Base-by-base conservation (phyloP, 2,797 vertebrate species). In the Anableps anableps region DNA sequence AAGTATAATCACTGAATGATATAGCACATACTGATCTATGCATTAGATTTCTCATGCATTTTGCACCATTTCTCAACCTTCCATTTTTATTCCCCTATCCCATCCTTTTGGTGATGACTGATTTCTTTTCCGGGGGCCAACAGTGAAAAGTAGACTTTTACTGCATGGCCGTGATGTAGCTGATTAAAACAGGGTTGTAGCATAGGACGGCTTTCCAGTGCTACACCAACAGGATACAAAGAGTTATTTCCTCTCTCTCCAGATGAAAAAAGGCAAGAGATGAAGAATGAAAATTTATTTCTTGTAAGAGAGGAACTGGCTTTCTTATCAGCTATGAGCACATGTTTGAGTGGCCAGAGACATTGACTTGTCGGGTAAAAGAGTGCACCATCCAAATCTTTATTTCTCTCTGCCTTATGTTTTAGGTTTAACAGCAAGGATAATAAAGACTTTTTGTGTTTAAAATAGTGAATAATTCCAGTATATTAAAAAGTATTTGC, bases 11-110 rank as follows among this genome's bases (percentile, higher is more conserved):
- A 80, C 75, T 83, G 89, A 90, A 92, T 80, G 84, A 93, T 93
- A 94, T 92, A 94, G 94, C 94, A 93, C 91, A 94, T 88, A 93
- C 86, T 89, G 89, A 95, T 93, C 95, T 96, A 96, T 96, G 95
- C 95, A 96, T 95, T 94, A 80, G 93, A 80, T 83, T 75, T 91
- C 64, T 90, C 91, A 90, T 88, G 90, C 85, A 92, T 88, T 92
- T 93, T 93, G 91, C 93, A 94, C 92, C 93, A 92, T 92, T 84
- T 84, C 66, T 81, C 85, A 58, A 90, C 86, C 73, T 88, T 91
- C 51, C 75, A 11, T 53, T 79, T 53, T 76, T 53, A 77, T 77
- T 83, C 79, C 83, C 76, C 78, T 77, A 78, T 84, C 85, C 75
- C 86, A 81, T 87, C 87, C 88, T 89, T 60, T 85, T 86, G 88